These are phyloP conservation scores for Vanacampus margaritifer DNA, from an alignment of 2,113 vertebrate genomes.

Conservation along the genomic window DNA sequence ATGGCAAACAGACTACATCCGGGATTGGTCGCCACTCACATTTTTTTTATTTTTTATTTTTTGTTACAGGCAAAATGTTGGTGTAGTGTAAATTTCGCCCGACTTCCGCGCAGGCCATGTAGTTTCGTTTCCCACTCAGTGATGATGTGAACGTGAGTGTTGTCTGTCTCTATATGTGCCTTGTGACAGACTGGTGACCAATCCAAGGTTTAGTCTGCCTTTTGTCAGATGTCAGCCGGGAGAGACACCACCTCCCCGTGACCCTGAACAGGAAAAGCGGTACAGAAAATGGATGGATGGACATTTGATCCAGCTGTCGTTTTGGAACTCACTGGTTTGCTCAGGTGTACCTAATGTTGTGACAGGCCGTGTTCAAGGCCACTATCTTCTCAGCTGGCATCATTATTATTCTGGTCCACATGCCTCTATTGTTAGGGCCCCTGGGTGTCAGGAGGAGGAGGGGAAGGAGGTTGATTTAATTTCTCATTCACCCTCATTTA, in stretches of 20 bases:
- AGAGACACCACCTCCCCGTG: not conserved
- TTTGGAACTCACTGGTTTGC: not conserved
- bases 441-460: slow-evolving; percentile 32
- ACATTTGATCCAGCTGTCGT: not conserved
- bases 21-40: not conserved
- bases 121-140: not conserved
- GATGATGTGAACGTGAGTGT: not conserved
- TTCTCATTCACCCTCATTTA: slow-evolving; percentile 47
- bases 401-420: slow-evolving; percentile 78
- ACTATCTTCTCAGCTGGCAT: slow-evolving; percentile 28
- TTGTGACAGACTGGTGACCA: not conserved
- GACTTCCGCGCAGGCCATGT: no score
- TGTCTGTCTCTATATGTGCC: not conserved
- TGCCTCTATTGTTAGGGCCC: slow-evolving; percentile 71
- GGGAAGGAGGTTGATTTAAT: slow-evolving; percentile 61
- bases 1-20: not conserved
- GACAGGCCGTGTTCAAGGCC: slow-evolving; percentile 7
- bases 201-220: not conserved
- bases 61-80: not conserved
- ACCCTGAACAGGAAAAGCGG: not conserved
- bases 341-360: slow-evolving; percentile 3
- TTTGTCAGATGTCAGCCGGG: not conserved
- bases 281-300: not conserved
- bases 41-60: not conserved
- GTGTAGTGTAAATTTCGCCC: not conserved